Percentiles rank a stretch among this genome's conserved stretches.
phyloP scores from a whole-genome alignment of 2,888 invertebrate species.

The Archaeoteleia sp. region DNA sequence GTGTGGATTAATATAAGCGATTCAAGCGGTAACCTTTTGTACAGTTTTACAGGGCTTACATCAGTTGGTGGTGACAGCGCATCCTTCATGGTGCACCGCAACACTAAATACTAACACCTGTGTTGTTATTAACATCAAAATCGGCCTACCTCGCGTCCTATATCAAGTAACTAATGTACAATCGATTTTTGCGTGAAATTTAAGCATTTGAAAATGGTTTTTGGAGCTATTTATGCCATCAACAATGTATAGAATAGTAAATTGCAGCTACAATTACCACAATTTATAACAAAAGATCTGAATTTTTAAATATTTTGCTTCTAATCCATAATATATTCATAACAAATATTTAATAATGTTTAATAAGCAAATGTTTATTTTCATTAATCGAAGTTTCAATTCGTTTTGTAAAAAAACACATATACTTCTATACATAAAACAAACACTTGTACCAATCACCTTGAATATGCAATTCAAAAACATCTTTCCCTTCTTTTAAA shows the following conservation, averaged over 20 bases:
- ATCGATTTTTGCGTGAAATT: constrained; percentile 3
- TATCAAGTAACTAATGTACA: not conserved
- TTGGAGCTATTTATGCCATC: not conserved
- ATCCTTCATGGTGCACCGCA: constrained; percentile 22
- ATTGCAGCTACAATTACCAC: too few relatives aligned
- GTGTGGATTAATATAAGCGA: not conserved
- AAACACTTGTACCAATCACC: too few relatives aligned
- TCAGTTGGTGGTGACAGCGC: constrained; percentile 28
- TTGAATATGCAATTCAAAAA: not conserved
- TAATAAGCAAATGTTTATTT: too few relatives aligned
- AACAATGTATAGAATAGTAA: too few relatives aligned
- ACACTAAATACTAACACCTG: constrained; percentile 27
- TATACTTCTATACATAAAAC: too few relatives aligned
- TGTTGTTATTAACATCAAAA: constrained; percentile 12
- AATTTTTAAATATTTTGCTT: too few relatives aligned
- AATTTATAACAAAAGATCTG: too few relatives aligned
- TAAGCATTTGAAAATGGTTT: not conserved
- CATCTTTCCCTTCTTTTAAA: not conserved
- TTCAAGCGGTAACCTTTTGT: not conserved
- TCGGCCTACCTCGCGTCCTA: not conserved
- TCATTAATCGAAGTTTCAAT: too few relatives aligned
- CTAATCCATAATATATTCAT: too few relatives aligned
- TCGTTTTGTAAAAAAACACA: too few relatives aligned
- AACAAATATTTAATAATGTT: not conserved
- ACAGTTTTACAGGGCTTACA: constrained; percentile 16